phyloP scores from a whole-genome alignment of 23 tunicate species.

The Clavelina lepadiformis region DNA sequence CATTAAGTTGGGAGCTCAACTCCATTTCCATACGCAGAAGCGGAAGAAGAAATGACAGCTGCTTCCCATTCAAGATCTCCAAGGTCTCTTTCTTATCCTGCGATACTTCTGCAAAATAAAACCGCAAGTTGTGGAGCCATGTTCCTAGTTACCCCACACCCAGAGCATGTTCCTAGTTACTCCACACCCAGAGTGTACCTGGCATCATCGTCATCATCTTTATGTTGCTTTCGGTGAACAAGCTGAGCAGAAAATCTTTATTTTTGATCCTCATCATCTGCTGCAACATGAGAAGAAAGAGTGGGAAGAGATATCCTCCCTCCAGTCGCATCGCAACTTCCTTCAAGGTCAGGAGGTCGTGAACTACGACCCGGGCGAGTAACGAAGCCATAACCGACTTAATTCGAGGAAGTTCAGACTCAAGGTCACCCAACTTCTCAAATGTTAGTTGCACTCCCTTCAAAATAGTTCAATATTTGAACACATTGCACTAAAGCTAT shows the following conservation, averaged over 20 bases:
- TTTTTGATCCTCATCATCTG: conserved; percentile 30
- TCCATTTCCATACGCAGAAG: conserved; percentile 47
- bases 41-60: conserved; percentile 57
- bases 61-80: conserved; percentile 52
- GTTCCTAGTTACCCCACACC: background rate
- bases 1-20: conserved; percentile 34
- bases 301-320: conserved; percentile 49
- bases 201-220: conserved; percentile 46
- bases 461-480: background rate
- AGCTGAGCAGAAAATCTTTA: conserved; percentile 15
- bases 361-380: conserved; percentile 18
- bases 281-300: conserved; percentile 52
- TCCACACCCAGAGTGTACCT: conserved; percentile 18
- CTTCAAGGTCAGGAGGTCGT: conserved; percentile 22
- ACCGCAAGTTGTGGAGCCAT: background rate
- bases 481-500: too few relatives aligned
- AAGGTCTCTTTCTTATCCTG: conserved; percentile 33
- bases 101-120: conserved; percentile 34
- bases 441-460: conserved; percentile 1
- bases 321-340: conserved; percentile 31
- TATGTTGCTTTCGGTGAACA: conserved; percentile 38
- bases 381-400: conserved; percentile 28
- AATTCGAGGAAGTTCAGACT: conserved; percentile 27
- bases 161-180: background rate
- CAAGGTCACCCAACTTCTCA: conserved; percentile 32